A percentile compares a stretch with the other conserved stretches of the same genome.
These are phyloP conservation scores for Pocillopora meandrina DNA, from an alignment of 92 coral and sea anemone genomes.

Conservation along the genomic window DNA sequence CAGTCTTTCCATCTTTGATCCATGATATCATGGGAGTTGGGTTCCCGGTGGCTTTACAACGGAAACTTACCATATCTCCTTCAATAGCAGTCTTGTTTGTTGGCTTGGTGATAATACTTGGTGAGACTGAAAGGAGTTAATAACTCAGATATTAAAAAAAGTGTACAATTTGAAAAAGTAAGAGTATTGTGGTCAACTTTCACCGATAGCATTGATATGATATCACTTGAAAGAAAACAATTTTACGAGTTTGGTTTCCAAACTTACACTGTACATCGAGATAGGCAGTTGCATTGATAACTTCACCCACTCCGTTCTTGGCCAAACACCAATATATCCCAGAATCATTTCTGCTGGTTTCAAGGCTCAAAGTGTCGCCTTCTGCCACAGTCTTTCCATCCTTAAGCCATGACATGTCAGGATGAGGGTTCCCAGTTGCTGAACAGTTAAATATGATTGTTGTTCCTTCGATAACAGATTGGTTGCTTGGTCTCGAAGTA, in stretches of 20 bases:
- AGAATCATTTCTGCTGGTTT: no score
- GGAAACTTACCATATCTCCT: background rate
- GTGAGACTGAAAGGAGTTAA: background rate
- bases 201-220: no score
- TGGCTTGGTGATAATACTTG: background rate
- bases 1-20: constrained; percentile 2
- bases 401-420: no score
- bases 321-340: no score
- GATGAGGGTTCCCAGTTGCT: no score
- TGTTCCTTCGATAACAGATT: background rate
- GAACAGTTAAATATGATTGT: background rate
- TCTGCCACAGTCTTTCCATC: no score
- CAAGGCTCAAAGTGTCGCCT: no score
- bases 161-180: background rate
- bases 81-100: background rate
- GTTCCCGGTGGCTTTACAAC: constrained; percentile 15
- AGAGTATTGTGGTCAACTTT: background rate
- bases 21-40: constrained; percentile 20
- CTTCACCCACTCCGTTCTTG: no score
- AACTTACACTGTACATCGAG: no score
- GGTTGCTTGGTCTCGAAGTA: background rate
- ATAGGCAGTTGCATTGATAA: background rate
- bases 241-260: no score
- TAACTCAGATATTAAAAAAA: background rate
- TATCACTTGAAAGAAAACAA: no score